Base-by-base conservation (phyloP, 2,113 vertebrate genomes). In the Gallinago undulata region DNA sequence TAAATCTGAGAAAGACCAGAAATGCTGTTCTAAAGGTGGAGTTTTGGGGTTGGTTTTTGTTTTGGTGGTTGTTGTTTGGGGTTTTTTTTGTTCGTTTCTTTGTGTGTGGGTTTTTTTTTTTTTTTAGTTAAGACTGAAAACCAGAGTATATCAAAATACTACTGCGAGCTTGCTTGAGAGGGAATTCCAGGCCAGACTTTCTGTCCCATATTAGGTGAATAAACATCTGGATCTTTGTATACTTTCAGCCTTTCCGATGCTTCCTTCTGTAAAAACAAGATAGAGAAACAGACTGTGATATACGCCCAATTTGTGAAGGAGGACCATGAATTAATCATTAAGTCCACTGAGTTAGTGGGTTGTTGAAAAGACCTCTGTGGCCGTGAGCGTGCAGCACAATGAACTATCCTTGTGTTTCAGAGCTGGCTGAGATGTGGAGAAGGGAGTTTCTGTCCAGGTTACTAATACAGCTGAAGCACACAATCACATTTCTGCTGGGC, bases 351-450 rank as follows among this genome's bases (percentile, higher is more conserved):
- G 13, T 51, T 27, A 37, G 27, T 18, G n/a, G 8, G 14, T 33
- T 72, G 48, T 73, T 1, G 2, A 73, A 55, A 77, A 89, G 35
- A 45, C 10, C 27, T 30, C 13, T 31, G 57, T 70, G 56, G 21
- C 62, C 76, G 31, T 33, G 31, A 80, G 33, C 0, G 0, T 48
- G 51, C 10, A 13, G 57, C 11, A 47, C 0, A 6, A 53, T 39
- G 35, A 47, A 19, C 33, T 48, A 30, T 41, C 23, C 48, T 22
- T 35, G 24, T 69, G 33, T 57, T 87, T 72, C 69, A 72, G 41
- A 67, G 19, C 30, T 43, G 68, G 22, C 25, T 22, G 59, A 67
- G 31, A n/a, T 78, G 31, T 41, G 8, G 21, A n/a, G 24, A 12
- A 15, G 27, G 7, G 6, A 75, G 80, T 41, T 69, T 63, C 50